A percentile compares a stretch with the other conserved stretches of the same genome.
Evolutionary conservation across 2,113 vertebrate genomes (phyloP).

Genomic region (Sturnus vulgaris): DNA sequence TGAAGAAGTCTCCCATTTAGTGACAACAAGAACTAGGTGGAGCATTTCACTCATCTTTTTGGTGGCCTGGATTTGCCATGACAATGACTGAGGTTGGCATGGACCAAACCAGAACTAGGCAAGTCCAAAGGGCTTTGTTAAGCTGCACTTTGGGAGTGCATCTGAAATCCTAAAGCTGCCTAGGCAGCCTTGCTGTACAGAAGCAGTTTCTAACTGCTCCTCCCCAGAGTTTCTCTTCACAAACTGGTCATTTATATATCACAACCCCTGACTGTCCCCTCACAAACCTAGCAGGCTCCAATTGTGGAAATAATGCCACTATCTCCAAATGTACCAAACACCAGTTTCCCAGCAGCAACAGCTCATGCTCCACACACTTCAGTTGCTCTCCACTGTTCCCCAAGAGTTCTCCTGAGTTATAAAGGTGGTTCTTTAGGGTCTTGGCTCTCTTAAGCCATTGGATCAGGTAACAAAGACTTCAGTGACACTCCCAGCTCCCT

Average conservation of each 20-base stretch:
- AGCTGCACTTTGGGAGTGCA: not conserved
- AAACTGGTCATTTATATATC: not conserved
- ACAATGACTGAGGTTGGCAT: not conserved
- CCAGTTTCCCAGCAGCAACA: not conserved
- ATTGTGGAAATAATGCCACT: not conserved
- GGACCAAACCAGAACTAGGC: not conserved
- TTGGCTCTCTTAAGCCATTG: not conserved
- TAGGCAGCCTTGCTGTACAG: not conserved
- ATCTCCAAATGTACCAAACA: not conserved
- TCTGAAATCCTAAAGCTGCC: not conserved
- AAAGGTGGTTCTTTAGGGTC: not conserved
- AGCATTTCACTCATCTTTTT: not conserved
- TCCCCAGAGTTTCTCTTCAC: not conserved
- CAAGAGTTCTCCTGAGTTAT: not conserved
- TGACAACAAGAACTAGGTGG: not conserved
- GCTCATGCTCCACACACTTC: rapidly evolving
- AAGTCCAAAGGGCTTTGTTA: not conserved
- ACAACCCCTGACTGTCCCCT: rapidly evolving
- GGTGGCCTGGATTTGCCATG: not conserved
- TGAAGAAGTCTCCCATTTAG: not conserved
- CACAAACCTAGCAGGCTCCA: not conserved
- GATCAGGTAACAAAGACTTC: not conserved
- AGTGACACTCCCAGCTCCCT: not conserved
- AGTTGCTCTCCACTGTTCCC: not conserved
- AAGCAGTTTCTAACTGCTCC: not conserved